Percentiles rank a stretch among this genome's conserved stretches.
Evolutionary conservation across 2,797 vertebrate species (phyloP).

Genomic region (Melanotaenia parkinsoni): DNA sequence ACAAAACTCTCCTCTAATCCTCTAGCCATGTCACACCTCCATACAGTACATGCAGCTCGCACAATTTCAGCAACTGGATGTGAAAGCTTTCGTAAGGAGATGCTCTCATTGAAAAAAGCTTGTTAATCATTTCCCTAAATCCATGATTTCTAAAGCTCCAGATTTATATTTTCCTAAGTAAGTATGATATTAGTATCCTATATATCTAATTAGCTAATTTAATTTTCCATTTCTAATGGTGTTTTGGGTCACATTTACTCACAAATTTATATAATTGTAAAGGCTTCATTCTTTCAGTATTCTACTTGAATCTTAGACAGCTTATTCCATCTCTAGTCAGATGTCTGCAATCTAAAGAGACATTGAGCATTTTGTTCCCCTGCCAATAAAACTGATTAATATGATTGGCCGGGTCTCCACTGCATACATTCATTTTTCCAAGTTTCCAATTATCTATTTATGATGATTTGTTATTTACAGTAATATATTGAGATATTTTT

Average conservation of each 20-base stretch:
- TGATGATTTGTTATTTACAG: conserved; percentile 8
- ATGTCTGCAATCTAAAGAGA: conserved; percentile 36
- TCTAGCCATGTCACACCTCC: conserved; percentile 37
- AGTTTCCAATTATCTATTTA: conserved; percentile 29
- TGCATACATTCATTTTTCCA: conserved; percentile 21
- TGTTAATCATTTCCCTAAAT: conserved; percentile 22
- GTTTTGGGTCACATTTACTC: background rate
- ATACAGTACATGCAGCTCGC: conserved; percentile 29
- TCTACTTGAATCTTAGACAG: conserved; percentile 12
- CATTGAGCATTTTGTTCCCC: conserved; percentile 35
- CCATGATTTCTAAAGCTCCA: background rate
- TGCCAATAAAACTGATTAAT: conserved; percentile 66
- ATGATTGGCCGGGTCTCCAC: conserved; percentile 34
- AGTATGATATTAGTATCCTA: background rate
- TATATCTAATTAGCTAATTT: background rate
- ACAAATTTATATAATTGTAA: background rate
- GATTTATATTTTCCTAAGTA: background rate
- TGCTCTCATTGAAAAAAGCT: conserved; percentile 44
- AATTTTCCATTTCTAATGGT: too few relatives aligned
- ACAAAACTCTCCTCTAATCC: conserved; percentile 41
- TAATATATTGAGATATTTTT: background rate
- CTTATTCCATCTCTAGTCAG: conserved; percentile 23
- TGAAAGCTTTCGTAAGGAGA: conserved; percentile 40
- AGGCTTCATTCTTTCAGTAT: background rate
- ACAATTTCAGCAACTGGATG: conserved; percentile 15